phyloP scores from a whole-genome alignment of 1,140 invertebrate species.

The Papilio helenus region DNA sequence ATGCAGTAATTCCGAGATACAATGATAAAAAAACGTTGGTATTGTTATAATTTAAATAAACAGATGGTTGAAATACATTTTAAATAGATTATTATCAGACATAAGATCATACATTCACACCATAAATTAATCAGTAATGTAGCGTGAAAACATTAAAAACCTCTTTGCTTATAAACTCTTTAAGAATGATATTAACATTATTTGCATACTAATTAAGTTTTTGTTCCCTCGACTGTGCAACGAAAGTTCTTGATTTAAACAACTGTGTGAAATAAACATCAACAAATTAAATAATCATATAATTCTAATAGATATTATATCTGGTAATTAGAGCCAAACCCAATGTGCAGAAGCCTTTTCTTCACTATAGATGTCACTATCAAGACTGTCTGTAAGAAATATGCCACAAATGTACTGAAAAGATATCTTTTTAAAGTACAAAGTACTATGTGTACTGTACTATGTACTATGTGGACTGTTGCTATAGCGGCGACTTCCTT shows the following conservation, averaged over 20 bases:
- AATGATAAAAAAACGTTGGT: too few species aligned
- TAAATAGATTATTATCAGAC: background rate
- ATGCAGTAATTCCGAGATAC: too few species aligned
- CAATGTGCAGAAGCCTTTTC: too few species aligned
- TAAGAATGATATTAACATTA: background rate
- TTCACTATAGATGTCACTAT: too few species aligned
- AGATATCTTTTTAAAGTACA: too few species aligned
- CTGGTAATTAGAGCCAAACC: too few species aligned
- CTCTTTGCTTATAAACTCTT: slow-evolving; percentile 2
- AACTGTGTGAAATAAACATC: background rate
- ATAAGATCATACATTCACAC: background rate
- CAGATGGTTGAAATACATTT: background rate
- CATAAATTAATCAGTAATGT: background rate
- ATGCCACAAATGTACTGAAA: too few species aligned
- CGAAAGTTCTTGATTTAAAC: background rate
- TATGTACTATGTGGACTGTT: too few species aligned
- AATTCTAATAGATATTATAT: too few species aligned
- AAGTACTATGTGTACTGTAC: too few species aligned
- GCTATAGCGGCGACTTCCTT: too few species aligned
- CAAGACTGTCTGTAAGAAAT: too few species aligned
- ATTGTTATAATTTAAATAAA: background rate
- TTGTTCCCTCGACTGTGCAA: background rate
- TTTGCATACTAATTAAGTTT: background rate
- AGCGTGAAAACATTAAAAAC: slow-evolving; percentile 5
- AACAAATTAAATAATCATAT: background rate